phyloP scores from a whole-genome alignment of 2,797 vertebrate species.

The Cuculus canorus region DNA sequence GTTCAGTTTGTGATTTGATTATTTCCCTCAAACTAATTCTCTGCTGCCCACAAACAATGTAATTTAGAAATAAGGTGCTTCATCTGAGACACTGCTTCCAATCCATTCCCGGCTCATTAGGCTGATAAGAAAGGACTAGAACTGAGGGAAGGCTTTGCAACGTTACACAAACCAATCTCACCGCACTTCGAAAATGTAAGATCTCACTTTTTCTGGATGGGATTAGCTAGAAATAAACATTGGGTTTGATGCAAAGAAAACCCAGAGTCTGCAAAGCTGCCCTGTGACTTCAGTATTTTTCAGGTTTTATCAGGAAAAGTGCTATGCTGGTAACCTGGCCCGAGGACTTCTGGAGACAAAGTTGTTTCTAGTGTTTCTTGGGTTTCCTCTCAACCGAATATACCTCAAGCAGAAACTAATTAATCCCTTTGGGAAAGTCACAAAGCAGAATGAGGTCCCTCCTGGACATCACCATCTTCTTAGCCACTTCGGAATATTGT shows the following conservation, averaged over 20 bases:
- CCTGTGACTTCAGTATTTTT: not conserved
- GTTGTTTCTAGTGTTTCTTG: not conserved
- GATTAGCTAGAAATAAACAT: not conserved
- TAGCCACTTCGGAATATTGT: not conserved
- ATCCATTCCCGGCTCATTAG: not conserved
- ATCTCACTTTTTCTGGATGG: not conserved
- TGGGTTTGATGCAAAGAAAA: not conserved
- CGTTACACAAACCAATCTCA: not conserved
- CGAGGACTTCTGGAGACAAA: not conserved
- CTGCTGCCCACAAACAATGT: not conserved
- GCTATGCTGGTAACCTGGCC: rapidly evolving
- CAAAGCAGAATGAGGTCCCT: not conserved
- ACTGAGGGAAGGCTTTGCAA: not conserved
- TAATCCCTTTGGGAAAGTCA: not conserved
- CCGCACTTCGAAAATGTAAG: not conserved
- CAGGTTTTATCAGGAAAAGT: not conserved
- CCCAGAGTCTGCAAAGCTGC: not conserved
- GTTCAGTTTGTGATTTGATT: not conserved
- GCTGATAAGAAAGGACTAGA: not conserved
- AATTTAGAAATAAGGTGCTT: not conserved
- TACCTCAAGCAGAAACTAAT: not conserved
- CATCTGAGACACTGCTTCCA: not conserved
- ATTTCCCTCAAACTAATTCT: not conserved
- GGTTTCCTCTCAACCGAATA: not conserved
- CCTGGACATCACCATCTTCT: not conserved